Percentiles rank a stretch among this genome's conserved stretches.
Conservation (phyloP, 2,888 invertebrate genomes). For the Acleris literana region DNA sequence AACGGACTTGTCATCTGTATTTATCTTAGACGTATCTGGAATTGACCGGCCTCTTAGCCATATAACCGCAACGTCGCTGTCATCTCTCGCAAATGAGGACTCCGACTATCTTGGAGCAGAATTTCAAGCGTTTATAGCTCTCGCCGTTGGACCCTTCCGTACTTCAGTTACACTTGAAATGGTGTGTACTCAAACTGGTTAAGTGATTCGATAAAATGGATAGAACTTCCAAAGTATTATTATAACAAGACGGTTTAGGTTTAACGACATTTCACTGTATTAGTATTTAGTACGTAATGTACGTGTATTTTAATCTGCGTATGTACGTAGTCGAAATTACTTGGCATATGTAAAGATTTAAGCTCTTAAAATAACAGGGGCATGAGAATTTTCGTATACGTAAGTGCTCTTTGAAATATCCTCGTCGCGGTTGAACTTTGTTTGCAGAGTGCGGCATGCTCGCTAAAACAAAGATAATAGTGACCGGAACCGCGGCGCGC, state of each 20-base stretch:
- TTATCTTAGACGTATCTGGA: constrained; percentile 26
- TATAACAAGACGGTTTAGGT: background rate
- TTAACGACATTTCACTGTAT: background rate
- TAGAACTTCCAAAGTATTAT: background rate
- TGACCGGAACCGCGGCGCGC: constrained; percentile 46
- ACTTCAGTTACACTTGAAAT: constrained; percentile 17
- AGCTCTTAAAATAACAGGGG: no score
- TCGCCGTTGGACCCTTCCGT: constrained; percentile 11
- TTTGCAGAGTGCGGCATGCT: constrained; percentile 41
- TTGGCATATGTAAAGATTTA: no score
- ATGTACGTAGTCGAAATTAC: background rate
- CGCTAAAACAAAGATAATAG: constrained; percentile 54
- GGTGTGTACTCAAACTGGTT: constrained; percentile 4
- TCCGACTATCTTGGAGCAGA: constrained; percentile 31
- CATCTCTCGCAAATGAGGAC: constrained; percentile 30
- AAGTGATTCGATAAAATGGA: constrained; percentile 1
- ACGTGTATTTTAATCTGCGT: no score
- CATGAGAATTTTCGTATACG: no score
- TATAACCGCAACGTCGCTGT: constrained; percentile 29
- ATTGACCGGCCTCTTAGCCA: constrained; percentile 29
- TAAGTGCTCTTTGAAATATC: no score
- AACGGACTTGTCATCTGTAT: constrained; percentile 26
- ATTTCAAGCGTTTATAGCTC: constrained; percentile 20
- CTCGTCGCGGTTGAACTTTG: constrained; percentile 23
- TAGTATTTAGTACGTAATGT: no score